Percentiles rank a stretch among this genome's conserved stretches.
These are phyloP conservation scores for Erethizon dorsatum DNA, from an alignment of 2,797 vertebrate genomes.

Conservation along the genomic window DNA sequence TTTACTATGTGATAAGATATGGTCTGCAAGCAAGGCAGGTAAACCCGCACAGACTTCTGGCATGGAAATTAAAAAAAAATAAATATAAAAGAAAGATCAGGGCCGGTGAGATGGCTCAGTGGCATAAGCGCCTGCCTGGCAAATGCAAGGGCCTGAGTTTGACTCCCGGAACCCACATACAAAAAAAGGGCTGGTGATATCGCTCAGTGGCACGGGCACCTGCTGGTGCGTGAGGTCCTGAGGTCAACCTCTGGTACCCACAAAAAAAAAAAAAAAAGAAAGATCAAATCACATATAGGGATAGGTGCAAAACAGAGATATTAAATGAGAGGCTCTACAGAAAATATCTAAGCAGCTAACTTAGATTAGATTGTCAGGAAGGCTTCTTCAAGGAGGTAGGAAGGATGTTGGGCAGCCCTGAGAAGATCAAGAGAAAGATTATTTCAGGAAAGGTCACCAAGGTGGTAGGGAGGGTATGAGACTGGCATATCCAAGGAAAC, in stretches of 20 bases:
- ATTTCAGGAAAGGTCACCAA: not conserved
- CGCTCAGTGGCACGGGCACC: no score
- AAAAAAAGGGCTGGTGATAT: no score
- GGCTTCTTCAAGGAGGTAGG: not conserved
- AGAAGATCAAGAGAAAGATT: not conserved
- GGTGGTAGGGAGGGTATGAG: not conserved
- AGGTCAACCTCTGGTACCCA: no score
- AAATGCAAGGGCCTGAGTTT: no score
- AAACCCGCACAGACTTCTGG: not conserved
- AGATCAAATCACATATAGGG: not conserved
- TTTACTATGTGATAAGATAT: not conserved
- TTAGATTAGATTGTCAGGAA: not conserved
- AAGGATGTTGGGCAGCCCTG: not conserved
- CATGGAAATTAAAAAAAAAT: not conserved
- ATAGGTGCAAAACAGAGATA: not conserved
- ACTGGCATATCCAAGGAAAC: not conserved
- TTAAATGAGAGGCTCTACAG: not conserved
- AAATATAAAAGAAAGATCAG: not conserved
- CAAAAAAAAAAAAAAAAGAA: not conserved
- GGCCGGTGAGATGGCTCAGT: no score
- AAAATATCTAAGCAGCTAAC: not conserved
- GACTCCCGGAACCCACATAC: no score
- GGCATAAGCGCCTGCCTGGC: no score
- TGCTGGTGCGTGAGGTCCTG: no score
- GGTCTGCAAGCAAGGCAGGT: not conserved